Percentiles rank a stretch among this genome's conserved stretches.
These are phyloP conservation scores for Mercenaria mercenaria DNA, from an alignment of 1,140 invertebrate genomes.

Conservation along the genomic window DNA sequence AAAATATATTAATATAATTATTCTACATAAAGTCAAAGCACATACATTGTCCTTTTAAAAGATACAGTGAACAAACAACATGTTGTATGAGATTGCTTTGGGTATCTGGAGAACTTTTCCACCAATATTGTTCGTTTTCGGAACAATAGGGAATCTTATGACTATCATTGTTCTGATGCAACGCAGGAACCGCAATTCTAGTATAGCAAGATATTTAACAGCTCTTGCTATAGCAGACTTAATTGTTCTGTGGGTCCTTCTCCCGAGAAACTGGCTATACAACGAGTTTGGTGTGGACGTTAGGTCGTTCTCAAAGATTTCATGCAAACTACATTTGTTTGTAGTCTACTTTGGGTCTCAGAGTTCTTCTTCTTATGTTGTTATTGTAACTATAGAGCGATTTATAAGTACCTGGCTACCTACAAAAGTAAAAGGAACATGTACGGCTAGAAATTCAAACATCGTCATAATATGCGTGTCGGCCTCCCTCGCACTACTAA, in stretches of 20 bases:
- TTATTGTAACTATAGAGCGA: constrained; percentile 73
- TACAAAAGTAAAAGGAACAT: constrained; percentile 45
- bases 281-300: constrained; percentile 65
- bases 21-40: too few species aligned
- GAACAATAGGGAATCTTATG: constrained; percentile 68
- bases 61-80: too few species aligned
- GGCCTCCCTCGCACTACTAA: not conserved
- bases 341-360: constrained; percentile 62
- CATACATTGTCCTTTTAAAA: too few species aligned
- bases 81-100: constrained; percentile 1
- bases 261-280: constrained; percentile 70
- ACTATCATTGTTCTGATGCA: constrained; percentile 59
- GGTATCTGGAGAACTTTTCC: constrained; percentile 49
- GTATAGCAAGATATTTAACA: constrained; percentile 64
- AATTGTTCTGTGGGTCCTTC: constrained; percentile 64
- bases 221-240: constrained; percentile 69
- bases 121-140: constrained; percentile 63
- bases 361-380: constrained; percentile 73
- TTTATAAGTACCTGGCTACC: constrained; percentile 70
- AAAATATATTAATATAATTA: too few species aligned
- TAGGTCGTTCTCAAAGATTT: not conserved
- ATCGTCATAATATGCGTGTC: not conserved
- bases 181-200: not conserved
- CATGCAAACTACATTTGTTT: constrained; percentile 70
- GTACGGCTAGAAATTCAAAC: not conserved